Evolutionary conservation across 2,797 vertebrate species (phyloP).

Genomic region (Tachyglossus aculeatus): DNA sequence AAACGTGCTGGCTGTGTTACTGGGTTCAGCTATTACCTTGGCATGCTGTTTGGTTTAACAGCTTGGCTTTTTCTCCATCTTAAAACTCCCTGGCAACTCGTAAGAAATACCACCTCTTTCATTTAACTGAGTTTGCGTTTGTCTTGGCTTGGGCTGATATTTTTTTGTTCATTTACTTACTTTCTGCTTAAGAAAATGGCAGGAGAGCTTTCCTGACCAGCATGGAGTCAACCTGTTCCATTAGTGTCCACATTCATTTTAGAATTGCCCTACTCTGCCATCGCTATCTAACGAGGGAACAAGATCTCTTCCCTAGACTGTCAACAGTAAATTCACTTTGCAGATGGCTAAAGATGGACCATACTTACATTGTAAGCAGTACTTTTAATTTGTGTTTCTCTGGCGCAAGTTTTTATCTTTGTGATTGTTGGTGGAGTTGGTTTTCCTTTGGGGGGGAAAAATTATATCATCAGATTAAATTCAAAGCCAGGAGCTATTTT

Average conservation of each 20-base stretch:
- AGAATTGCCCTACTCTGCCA: not conserved
- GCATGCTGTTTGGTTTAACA: no score
- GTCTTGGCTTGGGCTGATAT: no score
- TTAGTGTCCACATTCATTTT: not conserved
- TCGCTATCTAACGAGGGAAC: not conserved
- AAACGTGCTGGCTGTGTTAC: no score
- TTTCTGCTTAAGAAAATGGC: no score
- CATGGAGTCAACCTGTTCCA: not conserved
- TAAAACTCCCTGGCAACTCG: no score
- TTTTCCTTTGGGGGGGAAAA: slow-evolving; percentile 84
- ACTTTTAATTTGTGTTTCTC: slow-evolving; percentile 95
- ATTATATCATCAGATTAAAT: slow-evolving; percentile 26
- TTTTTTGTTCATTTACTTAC: no score
- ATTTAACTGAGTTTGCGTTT: no score
- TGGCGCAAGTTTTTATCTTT: slow-evolving; percentile 99
- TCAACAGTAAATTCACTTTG: slow-evolving; percentile 11
- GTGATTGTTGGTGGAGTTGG: slow-evolving; percentile 99
- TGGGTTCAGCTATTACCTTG: no score
- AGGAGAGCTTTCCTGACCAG: not conserved
- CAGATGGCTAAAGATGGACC: not conserved
- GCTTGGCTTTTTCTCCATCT: no score
- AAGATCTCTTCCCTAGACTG: not conserved
- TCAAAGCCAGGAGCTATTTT: slow-evolving; percentile 7
- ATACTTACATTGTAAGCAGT: slow-evolving; percentile 73
- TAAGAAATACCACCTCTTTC: no score